phyloP scores from a whole-genome alignment of 1,140 invertebrate species.

The Xylocopa sonorina region DNA sequence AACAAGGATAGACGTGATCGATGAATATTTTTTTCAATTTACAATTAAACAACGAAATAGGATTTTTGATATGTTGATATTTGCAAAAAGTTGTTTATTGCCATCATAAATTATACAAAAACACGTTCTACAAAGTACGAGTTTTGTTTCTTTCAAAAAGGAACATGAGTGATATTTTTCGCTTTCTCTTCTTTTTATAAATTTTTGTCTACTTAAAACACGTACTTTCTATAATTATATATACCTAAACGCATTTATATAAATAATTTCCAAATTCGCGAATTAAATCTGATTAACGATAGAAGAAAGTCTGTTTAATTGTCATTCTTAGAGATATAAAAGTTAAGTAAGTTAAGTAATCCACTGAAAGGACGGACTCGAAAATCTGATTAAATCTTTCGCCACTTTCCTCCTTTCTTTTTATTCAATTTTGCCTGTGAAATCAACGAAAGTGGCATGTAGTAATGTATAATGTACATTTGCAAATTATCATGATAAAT shows the following conservation, averaged over 20 bases:
- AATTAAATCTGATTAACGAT: background rate
- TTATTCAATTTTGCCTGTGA: too few species aligned
- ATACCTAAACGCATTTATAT: background rate
- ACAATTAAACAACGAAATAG: background rate
- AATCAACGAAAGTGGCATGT: too few species aligned
- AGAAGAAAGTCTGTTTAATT: background rate
- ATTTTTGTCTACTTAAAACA: background rate
- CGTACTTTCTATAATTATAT: too few species aligned
- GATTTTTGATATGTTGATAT: too few species aligned
- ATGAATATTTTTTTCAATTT: background rate
- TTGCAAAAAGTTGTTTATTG: slow-evolving; percentile 26
- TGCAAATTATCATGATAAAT: background rate
- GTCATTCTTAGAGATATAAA: background rate
- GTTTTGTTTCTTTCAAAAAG: background rate
- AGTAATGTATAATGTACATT: too few species aligned
- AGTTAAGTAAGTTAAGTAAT: slow-evolving; percentile 11
- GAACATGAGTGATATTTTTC: background rate
- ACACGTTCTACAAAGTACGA: slow-evolving; percentile 11
- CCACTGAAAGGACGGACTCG: slow-evolving; percentile 51
- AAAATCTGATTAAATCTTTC: slow-evolving; percentile 10
- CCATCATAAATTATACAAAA: slow-evolving; percentile 21
- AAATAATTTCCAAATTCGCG: background rate
- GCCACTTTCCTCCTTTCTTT: background rate
- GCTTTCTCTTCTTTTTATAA: background rate
- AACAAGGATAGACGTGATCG: too few species aligned